These are phyloP conservation scores for Ariopsis seemanni DNA, from an alignment of 2,113 vertebrate genomes.

Conservation along the genomic window DNA sequence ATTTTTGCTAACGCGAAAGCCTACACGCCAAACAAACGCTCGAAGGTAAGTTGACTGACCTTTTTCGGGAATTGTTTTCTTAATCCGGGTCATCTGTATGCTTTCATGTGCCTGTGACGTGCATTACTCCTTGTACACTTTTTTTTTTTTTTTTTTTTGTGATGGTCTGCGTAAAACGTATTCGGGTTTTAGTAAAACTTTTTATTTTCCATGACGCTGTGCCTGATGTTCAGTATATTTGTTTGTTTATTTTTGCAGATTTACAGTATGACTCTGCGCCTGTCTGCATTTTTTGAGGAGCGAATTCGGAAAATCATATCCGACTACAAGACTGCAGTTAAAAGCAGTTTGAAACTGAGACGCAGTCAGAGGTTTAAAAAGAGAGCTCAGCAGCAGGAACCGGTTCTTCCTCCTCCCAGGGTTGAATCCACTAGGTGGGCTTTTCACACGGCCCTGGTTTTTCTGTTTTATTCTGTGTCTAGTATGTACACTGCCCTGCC, in stretches of 20 bases:
- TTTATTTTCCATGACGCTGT: neutral
- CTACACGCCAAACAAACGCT: slow-evolving; percentile 95
- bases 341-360: slow-evolving; percentile 81
- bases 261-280: slow-evolving; percentile 95
- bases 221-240: neutral
- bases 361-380: slow-evolving; percentile 84
- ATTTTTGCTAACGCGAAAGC: slow-evolving; percentile 96
- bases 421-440: slow-evolving; percentile 17
- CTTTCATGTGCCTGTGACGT: neutral
- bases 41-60: slow-evolving; percentile 78
- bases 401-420: slow-evolving; percentile 15
- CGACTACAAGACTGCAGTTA: slow-evolving; percentile 88
- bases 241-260: slow-evolving; percentile 73
- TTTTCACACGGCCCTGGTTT: neutral
- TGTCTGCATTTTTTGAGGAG: slow-evolving; percentile 93
- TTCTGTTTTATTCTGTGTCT: neutral
- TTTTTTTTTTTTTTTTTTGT: neutral
- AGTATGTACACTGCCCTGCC: neutral
- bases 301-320: slow-evolving; percentile 87
- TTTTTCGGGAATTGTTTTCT: neutral
- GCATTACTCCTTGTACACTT: neutral
- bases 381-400: slow-evolving; percentile 74
- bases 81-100: neutral
- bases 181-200: neutral
- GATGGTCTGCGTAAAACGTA: neutral